A percentile compares a stretch with the other conserved stretches of the same genome.
Evolutionary conservation across 2,113 vertebrate species (phyloP).

Genomic region (Gymnobelideus leadbeateri): DNA sequence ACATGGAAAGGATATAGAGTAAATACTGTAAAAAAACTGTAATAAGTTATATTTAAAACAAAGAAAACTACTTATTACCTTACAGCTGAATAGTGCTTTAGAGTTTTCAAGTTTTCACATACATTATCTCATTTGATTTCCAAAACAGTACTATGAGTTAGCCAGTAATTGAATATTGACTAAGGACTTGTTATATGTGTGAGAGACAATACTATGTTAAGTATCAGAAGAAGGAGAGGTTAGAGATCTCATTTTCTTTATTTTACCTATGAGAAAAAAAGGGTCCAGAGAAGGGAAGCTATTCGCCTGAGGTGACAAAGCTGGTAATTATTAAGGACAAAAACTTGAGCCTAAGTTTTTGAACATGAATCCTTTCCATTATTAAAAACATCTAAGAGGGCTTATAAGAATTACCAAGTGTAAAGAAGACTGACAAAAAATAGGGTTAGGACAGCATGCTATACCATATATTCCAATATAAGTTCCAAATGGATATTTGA

Average conservation of each 20-base stretch:
- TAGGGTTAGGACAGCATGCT: background rate
- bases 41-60: conserved; percentile 10
- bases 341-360: background rate
- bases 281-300: background rate
- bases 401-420: background rate
- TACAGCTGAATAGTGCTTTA: background rate
- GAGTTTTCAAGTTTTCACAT: background rate
- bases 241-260: background rate
- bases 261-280: background rate
- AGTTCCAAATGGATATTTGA: background rate
- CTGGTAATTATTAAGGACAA: background rate
- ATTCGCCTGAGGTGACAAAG: background rate
- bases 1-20: conserved; percentile 11
- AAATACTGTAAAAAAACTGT: conserved; percentile 43
- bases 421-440: background rate
- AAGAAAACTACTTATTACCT: background rate
- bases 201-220: background rate
- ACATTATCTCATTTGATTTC: background rate
- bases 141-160: background rate
- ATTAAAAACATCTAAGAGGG: background rate
- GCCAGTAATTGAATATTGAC: background rate
- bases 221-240: background rate
- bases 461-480: background rate
- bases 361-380: background rate
- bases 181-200: background rate